Percentiles rank a stretch among this genome's conserved stretches.
Evolutionary conservation across 2,797 vertebrate genomes (phyloP).

Genomic region (Epinephelus malabaricus): DNA sequence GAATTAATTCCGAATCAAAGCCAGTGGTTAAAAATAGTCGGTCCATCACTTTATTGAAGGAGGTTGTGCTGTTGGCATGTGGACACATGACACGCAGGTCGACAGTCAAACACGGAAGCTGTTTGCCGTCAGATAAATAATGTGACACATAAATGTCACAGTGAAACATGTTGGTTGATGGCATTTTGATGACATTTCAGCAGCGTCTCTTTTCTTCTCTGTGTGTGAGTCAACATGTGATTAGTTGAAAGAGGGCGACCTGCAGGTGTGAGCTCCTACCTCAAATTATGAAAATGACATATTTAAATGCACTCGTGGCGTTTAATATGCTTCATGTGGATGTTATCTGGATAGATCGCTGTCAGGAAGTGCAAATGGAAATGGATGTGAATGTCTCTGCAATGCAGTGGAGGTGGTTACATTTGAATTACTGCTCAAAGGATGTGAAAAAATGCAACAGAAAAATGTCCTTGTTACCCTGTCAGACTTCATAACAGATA

Average conservation of each 20-base stretch:
- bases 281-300: not conserved
- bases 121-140: conserved; percentile 10
- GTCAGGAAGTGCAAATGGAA: no score
- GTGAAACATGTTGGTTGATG: not conserved
- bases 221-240: not conserved
- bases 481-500: no score
- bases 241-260: not conserved
- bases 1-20: no score
- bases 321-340: no score
- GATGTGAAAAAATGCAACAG: no score
- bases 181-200: conserved; percentile 39
- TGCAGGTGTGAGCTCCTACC: not conserved
- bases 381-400: no score
- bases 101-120: not conserved
- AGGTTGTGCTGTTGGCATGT: not conserved
- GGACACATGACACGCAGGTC: not conserved
- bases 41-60: no score
- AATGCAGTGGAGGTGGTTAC: no score
- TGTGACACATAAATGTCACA: conserved; percentile 1
- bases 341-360: no score
- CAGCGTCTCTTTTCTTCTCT: not conserved
- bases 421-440: no score
- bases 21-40: no score
- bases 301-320: not conserved
- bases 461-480: no score